phyloP scores from a whole-genome alignment of 2,113 vertebrate genomes.

The Bubo scandiacus region DNA sequence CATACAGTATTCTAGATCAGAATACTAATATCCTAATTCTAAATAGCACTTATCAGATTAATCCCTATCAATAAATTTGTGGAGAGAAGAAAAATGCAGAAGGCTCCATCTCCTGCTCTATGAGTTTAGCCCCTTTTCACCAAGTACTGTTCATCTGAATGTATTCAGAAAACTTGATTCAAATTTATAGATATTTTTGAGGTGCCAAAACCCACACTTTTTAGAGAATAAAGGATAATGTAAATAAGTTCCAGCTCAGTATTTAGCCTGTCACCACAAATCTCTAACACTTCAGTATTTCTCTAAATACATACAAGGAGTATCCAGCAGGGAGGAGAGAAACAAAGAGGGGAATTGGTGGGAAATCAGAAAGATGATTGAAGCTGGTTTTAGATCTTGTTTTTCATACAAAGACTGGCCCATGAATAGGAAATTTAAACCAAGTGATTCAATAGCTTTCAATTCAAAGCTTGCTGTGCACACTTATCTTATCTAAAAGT shows the following conservation, averaged over 20 bases:
- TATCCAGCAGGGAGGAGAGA: neutral
- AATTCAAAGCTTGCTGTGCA: constrained; percentile 6
- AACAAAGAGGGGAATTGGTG: neutral
- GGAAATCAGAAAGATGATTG: neutral
- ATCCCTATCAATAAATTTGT: neutral
- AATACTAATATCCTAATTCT: neutral
- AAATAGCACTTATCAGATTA: neutral
- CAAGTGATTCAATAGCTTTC: neutral
- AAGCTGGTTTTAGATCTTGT: neutral
- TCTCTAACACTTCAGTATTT: neutral
- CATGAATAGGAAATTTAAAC: constrained; percentile 45
- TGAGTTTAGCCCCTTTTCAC: fast-evolving
- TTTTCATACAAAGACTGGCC: neutral
- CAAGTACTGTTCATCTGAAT: neutral
- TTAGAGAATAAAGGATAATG: neutral
- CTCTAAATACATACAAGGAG: neutral
- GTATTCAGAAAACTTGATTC: neutral
- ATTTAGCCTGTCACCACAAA: neutral
- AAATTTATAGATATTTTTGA: neutral
- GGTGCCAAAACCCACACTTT: neutral
- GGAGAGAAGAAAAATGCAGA: neutral
- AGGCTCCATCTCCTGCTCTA: neutral
- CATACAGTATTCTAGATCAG: neutral
- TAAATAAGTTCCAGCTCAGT: neutral
- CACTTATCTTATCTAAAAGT: constrained; percentile 9